Evolutionary conservation across 2,113 vertebrate genomes (phyloP).

Genomic region (Myrmecobius fasciatus): DNA sequence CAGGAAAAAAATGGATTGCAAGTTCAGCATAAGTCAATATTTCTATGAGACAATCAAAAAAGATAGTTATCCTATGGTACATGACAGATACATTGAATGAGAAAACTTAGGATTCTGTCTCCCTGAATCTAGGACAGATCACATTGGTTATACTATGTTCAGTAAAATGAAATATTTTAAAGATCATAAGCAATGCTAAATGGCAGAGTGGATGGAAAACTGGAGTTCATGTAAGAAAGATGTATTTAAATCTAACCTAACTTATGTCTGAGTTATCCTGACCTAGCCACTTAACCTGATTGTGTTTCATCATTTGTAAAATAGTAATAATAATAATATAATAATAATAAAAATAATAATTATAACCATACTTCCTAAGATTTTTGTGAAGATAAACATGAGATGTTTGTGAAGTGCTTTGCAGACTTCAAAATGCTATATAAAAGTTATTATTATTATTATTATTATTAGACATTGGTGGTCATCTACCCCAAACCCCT

Average conservation of each 20-base stretch:
- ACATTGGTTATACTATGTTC: neutral
- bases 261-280: neutral
- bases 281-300: too few species aligned
- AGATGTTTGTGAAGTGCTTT: too few species aligned
- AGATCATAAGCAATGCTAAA: neutral
- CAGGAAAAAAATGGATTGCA: neutral
- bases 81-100: neutral
- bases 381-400: too few species aligned
- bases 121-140: neutral
- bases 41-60: neutral
- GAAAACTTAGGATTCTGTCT: neutral
- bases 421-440: too few species aligned
- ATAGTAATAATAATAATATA: neutral
- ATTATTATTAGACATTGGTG: too few species aligned
- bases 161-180: neutral
- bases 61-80: neutral
- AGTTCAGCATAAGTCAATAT: neutral
- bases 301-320: neutral
- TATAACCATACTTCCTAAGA: too few species aligned
- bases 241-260: neutral
- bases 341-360: neutral
- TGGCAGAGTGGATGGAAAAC: neutral
- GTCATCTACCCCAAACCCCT: too few species aligned
- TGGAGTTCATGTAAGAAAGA: neutral
- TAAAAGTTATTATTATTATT: too few species aligned